Percentiles rank a stretch among this genome's conserved stretches.
Conservation (phyloP, 1,140 invertebrate species). For the Bombus difficillimus region DNA sequence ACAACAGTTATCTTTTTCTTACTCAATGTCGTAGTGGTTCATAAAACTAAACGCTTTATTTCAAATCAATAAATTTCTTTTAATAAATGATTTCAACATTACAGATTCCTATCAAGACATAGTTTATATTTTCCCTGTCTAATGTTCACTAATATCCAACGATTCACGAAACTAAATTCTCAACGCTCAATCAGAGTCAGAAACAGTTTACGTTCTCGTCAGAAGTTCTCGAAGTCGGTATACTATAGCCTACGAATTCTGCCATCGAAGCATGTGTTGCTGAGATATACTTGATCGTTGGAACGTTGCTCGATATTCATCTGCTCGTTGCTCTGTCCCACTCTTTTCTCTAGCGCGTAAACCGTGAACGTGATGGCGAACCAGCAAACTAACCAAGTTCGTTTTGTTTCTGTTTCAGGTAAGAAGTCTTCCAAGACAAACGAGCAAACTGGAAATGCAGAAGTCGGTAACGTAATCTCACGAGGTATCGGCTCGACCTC, state of each 20-base stretch:
- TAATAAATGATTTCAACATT: neutral
- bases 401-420: constrained; percentile 77
- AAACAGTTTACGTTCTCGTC: neutral
- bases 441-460: neutral
- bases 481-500: constrained; percentile 3
- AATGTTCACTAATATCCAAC: neutral
- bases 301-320: neutral
- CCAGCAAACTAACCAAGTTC: neutral
- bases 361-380: neutral
- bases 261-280: neutral
- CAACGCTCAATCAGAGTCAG: neutral
- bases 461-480: neutral
- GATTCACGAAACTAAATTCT: no score
- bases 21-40: no score
- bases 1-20: no score
- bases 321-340: neutral
- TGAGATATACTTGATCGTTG: neutral
- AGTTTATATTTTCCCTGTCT: neutral
- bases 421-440: constrained; percentile 62
- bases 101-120: neutral
- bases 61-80: neutral
- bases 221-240: neutral
- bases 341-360: neutral
- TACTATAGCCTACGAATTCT: neutral
- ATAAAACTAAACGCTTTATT: no score